Evolutionary conservation across 2,113 vertebrate species (phyloP).

Genomic region (Taxidea taxus): DNA sequence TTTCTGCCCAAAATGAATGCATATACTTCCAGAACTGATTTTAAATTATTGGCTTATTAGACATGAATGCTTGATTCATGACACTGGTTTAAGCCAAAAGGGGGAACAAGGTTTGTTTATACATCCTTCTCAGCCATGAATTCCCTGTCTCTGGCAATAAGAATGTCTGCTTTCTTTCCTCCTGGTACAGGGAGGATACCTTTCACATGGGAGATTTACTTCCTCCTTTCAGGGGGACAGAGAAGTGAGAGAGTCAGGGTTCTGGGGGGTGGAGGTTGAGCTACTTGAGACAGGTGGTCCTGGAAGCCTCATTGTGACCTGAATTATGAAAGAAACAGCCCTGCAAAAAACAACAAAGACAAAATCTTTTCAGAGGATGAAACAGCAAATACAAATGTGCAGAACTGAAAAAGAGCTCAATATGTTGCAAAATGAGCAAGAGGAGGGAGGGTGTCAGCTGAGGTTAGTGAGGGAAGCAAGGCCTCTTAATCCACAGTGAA

Average conservation of each 20-base stretch:
- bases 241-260: background rate
- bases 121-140: background rate
- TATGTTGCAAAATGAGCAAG: background rate
- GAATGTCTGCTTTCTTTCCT: background rate
- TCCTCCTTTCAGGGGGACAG: background rate
- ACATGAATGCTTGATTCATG: background rate
- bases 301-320: background rate
- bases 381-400: background rate
- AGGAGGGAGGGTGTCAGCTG: background rate
- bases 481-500: background rate
- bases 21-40: background rate
- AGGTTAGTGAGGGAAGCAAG: background rate
- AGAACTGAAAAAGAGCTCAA: background rate
- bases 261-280: accelerated
- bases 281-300: background rate
- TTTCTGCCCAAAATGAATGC: background rate
- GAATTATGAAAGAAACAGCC: background rate
- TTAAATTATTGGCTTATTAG: background rate
- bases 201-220: background rate
- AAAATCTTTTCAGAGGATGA: background rate
- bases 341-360: background rate
- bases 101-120: background rate
- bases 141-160: background rate
- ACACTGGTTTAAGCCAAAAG: background rate
- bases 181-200: background rate